phyloP scores from a whole-genome alignment of 2,113 vertebrate species.

The Pseudorectes ferrugineus region DNA sequence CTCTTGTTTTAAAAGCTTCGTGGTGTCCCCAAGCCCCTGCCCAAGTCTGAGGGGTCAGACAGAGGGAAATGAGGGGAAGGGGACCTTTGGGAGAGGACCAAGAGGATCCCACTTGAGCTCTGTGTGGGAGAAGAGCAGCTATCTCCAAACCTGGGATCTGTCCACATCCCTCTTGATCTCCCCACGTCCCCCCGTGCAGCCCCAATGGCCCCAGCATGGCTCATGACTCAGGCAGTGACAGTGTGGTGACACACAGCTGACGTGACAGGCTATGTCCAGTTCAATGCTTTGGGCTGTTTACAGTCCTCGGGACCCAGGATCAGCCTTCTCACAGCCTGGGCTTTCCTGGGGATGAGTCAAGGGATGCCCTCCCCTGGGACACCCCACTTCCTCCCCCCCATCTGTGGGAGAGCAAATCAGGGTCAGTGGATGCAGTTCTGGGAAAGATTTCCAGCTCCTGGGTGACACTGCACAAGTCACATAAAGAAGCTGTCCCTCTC shows the following conservation, averaged over 20 bases:
- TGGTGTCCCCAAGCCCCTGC: neutral
- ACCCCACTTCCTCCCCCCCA: neutral
- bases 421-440: neutral
- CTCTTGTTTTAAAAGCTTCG: neutral
- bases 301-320: neutral
- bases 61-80: neutral
- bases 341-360: slow-evolving; percentile 35
- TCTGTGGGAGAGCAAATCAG: neutral
- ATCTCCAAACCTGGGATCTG: neutral
- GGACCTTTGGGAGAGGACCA: neutral
- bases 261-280: neutral
- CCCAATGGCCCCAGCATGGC: neutral
- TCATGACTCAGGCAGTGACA: slow-evolving; percentile 41
- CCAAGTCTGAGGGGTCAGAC: neutral
- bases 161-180: neutral
- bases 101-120: neutral
- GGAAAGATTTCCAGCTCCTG: neutral
- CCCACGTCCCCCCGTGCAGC: neutral
- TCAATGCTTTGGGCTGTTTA: neutral
- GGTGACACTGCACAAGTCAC: neutral
- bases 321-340: slow-evolving; percentile 29
- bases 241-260: neutral
- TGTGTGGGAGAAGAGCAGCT: neutral
- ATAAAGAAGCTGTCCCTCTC: neutral
- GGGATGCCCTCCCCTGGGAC: slow-evolving; percentile 7